These are phyloP conservation scores for Andrena haemorrhoa DNA, from an alignment of 2,888 invertebrate genomes.

Conservation along the genomic window DNA sequence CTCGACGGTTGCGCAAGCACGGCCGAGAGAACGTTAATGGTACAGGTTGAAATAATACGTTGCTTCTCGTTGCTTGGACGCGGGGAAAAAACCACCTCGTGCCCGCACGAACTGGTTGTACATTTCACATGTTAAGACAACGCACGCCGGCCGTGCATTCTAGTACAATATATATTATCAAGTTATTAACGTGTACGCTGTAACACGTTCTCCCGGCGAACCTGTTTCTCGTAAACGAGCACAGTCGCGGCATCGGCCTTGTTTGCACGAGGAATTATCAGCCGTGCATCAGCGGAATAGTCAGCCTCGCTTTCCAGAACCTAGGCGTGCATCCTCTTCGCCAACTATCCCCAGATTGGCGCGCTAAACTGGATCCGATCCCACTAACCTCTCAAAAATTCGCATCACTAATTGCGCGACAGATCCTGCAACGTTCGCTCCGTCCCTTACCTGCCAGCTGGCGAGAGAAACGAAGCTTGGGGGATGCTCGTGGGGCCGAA, in stretches of 20 bases:
- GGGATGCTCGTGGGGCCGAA: background rate
- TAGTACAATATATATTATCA: slow-evolving; percentile 55
- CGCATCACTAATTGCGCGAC: too few species aligned
- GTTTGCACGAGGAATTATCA: slow-evolving; percentile 46
- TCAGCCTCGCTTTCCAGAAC: background rate
- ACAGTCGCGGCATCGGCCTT: background rate
- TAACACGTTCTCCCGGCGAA: slow-evolving; percentile 41
- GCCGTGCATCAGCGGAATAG: slow-evolving; percentile 11
- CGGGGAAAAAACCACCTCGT: slow-evolving; percentile 12
- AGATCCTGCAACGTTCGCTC: too few species aligned
- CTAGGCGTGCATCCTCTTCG: background rate
- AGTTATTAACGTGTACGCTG: slow-evolving; percentile 55
- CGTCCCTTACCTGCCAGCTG: too few species aligned
- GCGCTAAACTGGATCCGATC: too few species aligned
- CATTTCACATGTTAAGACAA: slow-evolving; percentile 44
- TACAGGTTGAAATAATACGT: slow-evolving; percentile 33
- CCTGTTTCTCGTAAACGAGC: slow-evolving; percentile 49
- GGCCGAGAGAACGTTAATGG: slow-evolving; percentile 40
- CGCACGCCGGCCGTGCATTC: slow-evolving; percentile 34
- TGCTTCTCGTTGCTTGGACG: slow-evolving; percentile 10
- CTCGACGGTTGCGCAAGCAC: slow-evolving; percentile 35
- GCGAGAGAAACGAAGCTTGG: too few species aligned
- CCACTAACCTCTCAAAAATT: too few species aligned
- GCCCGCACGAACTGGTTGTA: slow-evolving; percentile 26
- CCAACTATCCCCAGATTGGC: too few species aligned